Evolutionary conservation across 1,140 invertebrate genomes (phyloP).

Genomic region (Drosophila kikkawai): DNA sequence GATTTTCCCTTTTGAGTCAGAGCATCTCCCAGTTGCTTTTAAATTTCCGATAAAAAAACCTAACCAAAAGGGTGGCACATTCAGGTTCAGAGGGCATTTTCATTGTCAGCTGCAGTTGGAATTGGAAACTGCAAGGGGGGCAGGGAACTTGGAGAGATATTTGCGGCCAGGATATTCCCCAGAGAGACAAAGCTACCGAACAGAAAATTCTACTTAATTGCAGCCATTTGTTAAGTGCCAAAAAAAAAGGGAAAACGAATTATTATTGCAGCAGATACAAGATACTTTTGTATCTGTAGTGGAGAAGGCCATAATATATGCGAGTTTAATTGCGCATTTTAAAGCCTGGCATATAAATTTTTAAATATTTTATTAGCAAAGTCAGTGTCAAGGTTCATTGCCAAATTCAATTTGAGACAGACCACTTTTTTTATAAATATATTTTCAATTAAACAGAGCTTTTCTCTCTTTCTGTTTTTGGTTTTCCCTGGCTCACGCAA

Average conservation of each 20-base stretch:
- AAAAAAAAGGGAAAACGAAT: constrained; percentile 13
- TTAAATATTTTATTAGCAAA: constrained; percentile 15
- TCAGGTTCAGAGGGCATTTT: constrained; percentile 11
- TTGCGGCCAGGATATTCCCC: constrained; percentile 11
- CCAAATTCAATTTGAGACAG: constrained; percentile 11
- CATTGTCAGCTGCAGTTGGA: constrained; percentile 33
- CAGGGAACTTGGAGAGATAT: background rate
- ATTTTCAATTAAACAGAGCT: constrained; percentile 26
- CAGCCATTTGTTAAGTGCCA: constrained; percentile 30
- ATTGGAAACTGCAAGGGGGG: background rate
- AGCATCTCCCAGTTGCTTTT: background rate
- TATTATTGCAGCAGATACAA: constrained; percentile 21
- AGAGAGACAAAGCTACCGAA: background rate
- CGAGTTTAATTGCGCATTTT: constrained; percentile 34
- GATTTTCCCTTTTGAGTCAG: background rate
- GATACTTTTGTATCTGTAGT: constrained; percentile 9
- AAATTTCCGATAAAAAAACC: background rate
- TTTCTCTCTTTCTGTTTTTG: background rate
- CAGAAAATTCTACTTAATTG: constrained; percentile 28
- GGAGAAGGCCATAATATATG: constrained; percentile 6
- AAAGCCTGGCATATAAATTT: background rate
- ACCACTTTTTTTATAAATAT: background rate
- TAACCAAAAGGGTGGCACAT: background rate
- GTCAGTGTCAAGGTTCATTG: constrained; percentile 20
- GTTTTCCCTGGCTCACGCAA: constrained; percentile 27